These are phyloP conservation scores for Carterocephalus palaemon DNA, from an alignment of 2,888 invertebrate species.

Conservation along the genomic window DNA sequence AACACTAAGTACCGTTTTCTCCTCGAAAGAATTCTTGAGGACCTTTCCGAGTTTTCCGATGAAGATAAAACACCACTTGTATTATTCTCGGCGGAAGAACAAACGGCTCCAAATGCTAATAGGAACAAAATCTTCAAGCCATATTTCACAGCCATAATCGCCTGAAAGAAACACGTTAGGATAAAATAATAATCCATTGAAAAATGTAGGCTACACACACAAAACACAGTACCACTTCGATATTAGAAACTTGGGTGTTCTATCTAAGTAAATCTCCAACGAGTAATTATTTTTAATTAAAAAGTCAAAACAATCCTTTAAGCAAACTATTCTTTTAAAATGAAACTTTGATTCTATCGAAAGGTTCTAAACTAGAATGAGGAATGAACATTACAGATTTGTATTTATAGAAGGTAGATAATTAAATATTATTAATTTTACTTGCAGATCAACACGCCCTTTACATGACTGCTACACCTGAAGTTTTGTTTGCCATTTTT, in stretches of 20 bases:
- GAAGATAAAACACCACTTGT: conserved; percentile 18
- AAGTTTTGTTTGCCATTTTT: background rate
- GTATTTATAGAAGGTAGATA: no score
- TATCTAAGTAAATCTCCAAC: no score
- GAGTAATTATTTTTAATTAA: no score
- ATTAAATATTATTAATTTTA: background rate
- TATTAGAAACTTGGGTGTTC: no score
- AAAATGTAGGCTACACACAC: no score
- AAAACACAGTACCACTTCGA: no score
- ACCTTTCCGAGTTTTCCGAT: conserved; percentile 9
- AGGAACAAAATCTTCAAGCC: conserved; percentile 4
- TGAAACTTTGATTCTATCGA: no score
- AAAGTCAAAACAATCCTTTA: no score
- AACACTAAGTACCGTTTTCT: conserved; percentile 77
- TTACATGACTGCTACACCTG: background rate
- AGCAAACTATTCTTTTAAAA: no score
- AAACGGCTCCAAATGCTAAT: conserved; percentile 12
- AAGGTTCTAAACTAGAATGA: no score
- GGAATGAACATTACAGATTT: no score
- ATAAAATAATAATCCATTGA: no score
- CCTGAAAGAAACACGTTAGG: conserved; percentile 11
- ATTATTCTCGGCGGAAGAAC: conserved; percentile 3
- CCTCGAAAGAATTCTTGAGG: conserved; percentile 56
- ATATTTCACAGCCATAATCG: conserved; percentile 10
- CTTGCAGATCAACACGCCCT: background rate